Base-by-base conservation (phyloP, 2,797 vertebrate genomes). In the Brotula barbata region DNA sequence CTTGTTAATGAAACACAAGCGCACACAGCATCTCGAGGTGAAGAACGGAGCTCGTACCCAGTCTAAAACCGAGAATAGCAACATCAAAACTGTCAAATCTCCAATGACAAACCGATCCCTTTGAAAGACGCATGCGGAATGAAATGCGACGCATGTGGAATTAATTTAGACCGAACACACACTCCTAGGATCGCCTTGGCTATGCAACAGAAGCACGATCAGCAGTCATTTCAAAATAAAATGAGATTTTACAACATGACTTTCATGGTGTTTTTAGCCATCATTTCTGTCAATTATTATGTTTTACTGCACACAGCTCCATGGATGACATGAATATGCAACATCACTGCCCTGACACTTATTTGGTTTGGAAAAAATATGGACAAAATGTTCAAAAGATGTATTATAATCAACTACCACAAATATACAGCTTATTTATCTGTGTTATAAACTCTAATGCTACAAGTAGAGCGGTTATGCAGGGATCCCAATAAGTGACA, bases 1-100 rank as follows among this genome's bases (percentile, higher is more conserved):
- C 69, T 66, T 71, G 71, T 84, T 87, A 84, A 83, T 83, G 76
- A 86, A 82, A 79, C 73, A 75, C 61, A 75, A 77, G 77, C 71
- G 63, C 67, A 40, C 69, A 64, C 48, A 42, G 58, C 62, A 39
- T 69, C 58, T 73, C 70, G 77, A 73, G 61, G 62, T 64, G 68
- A 70, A 65, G 62, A 3, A 57, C 39, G 37, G 68, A 62, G 53
- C 59, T 51, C 41, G 19, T 41, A 39, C 50, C 73, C 58, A 14
- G 55, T 16, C 73, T 61, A 45, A 60, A 66, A 64, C 75, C 75
- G 61, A 87, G 74, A 84, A 87, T 68, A 73, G 50, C 48, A 80
- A 76, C 78, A 71, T 83, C 75, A 70, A 73, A 79, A 74, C 55
- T 14, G 43, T 51, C 25, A 66, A 71, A 51, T 71, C 68, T 80